Conservation (phyloP, 2,888 invertebrate species). For the Oligia strigilis region DNA sequence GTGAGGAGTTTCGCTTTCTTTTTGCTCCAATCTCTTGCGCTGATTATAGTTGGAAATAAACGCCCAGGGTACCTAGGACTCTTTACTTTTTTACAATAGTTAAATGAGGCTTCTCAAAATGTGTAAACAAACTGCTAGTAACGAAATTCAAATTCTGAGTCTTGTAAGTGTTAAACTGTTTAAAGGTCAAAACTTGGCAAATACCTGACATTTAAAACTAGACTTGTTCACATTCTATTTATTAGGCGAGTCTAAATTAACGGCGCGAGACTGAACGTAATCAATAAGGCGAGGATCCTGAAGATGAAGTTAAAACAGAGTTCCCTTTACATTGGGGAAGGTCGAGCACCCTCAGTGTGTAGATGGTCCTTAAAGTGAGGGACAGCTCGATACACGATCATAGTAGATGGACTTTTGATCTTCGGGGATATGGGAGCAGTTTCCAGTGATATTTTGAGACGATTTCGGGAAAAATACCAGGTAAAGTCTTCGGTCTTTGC, state of each 20-base stretch:
- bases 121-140: slow-evolving; percentile 1
- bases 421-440: background rate
- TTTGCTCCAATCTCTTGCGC: background rate
- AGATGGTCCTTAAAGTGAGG: slow-evolving; percentile 80
- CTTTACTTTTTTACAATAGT: background rate
- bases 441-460: background rate
- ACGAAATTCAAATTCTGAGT: slow-evolving; percentile 2
- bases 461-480: too few relatives aligned
- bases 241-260: slow-evolving; percentile 60
- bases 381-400: slow-evolving; percentile 77
- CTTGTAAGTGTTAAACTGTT: background rate
- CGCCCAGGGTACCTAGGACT: too few relatives aligned
- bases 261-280: slow-evolving; percentile 65
- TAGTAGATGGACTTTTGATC: slow-evolving; percentile 64
- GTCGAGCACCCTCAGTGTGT: slow-evolving; percentile 85
- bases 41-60: background rate
- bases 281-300: slow-evolving; percentile 80
- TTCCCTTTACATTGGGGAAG: slow-evolving; percentile 88
- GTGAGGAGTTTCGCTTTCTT: background rate
- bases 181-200: slow-evolving; percentile 61
- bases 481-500: background rate
- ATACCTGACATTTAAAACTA: slow-evolving; percentile 60
- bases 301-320: slow-evolving; percentile 88
- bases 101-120: background rate
- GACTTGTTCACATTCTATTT: slow-evolving; percentile 39